These are phyloP conservation scores for Ictalurus furcatus DNA, from an alignment of 2,113 vertebrate species.

Conservation along the genomic window DNA sequence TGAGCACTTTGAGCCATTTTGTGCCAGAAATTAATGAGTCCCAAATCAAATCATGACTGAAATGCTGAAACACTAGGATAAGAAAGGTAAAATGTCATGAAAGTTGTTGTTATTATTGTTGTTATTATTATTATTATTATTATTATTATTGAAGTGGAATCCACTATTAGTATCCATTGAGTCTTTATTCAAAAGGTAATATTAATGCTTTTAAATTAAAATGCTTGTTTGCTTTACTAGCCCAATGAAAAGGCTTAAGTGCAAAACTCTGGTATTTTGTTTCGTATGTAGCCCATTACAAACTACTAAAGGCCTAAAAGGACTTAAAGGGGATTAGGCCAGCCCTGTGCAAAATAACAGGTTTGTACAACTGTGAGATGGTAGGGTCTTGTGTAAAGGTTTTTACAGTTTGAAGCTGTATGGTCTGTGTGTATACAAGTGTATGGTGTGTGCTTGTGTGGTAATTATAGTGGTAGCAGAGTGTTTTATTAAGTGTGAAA, in stretches of 20 bases:
- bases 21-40: not conserved
- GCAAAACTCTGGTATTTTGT: not conserved
- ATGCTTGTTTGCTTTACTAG: not conserved
- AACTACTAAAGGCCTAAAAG: not conserved
- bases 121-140: not conserved
- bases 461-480: constrained; percentile 69
- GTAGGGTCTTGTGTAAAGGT: constrained; percentile 23
- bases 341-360: constrained; percentile 38
- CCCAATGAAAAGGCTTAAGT: not conserved
- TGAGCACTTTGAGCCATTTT: not conserved
- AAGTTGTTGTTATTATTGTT: not conserved
- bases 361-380: constrained; percentile 38
- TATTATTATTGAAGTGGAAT: not conserved
- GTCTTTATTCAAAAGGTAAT: not conserved
- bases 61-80: not conserved
- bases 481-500: constrained; percentile 76
- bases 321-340: constrained; percentile 39
- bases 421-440: constrained; percentile 37
- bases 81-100: not conserved
- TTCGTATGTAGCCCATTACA: constrained; percentile 2
- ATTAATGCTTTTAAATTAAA: not conserved
- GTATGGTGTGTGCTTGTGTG: constrained; percentile 44
- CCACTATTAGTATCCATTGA: not conserved
- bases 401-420: constrained; percentile 37
- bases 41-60: not conserved